These are phyloP conservation scores for Drosophila glabriapex DNA, from an alignment of 2,888 invertebrate genomes.

Conservation along the genomic window DNA sequence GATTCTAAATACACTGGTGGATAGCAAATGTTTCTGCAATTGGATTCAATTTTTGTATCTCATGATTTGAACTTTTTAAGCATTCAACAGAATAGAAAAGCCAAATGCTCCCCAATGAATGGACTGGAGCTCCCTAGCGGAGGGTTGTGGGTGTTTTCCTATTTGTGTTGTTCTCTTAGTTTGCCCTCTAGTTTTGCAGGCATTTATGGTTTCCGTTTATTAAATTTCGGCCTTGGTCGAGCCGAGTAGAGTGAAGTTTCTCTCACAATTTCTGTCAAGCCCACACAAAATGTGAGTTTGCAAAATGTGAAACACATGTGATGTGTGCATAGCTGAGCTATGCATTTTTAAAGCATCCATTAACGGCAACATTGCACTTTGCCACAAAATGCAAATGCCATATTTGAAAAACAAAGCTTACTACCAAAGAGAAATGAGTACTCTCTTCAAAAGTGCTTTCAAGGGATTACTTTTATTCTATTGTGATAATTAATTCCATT, in stretches of 20 bases:
- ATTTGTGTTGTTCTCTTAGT: constrained; percentile 24
- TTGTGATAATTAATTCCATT: neutral
- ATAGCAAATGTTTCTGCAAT: constrained; percentile 70
- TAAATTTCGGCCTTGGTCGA: constrained; percentile 46
- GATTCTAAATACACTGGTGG: constrained; percentile 47
- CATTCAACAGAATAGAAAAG: constrained; percentile 21
- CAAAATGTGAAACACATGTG: constrained; percentile 26
- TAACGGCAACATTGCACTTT: constrained; percentile 33
- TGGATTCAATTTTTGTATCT: constrained; percentile 66
- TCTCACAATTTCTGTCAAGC: constrained; percentile 33
- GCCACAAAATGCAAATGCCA: constrained; percentile 25
- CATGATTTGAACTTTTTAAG: constrained; percentile 47
- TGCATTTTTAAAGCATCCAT: constrained; percentile 58
- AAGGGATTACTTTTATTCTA: neutral
- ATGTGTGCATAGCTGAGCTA: constrained; percentile 15
- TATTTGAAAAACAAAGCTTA: constrained; percentile 1
- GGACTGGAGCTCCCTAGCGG: neutral
- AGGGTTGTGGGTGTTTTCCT: neutral
- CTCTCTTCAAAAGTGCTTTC: neutral
- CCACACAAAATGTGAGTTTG: constrained; percentile 17
- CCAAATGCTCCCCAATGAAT: constrained; percentile 24
- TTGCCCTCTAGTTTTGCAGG: constrained; percentile 29
- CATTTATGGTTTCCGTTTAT: constrained; percentile 66
- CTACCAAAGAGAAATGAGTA: neutral
- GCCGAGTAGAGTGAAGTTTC: constrained; percentile 24